Evolutionary conservation across 1,140 invertebrate species (phyloP), one percentile per base, ranked within the genome.

Genomic region (Drosophila seguyi): DNA sequence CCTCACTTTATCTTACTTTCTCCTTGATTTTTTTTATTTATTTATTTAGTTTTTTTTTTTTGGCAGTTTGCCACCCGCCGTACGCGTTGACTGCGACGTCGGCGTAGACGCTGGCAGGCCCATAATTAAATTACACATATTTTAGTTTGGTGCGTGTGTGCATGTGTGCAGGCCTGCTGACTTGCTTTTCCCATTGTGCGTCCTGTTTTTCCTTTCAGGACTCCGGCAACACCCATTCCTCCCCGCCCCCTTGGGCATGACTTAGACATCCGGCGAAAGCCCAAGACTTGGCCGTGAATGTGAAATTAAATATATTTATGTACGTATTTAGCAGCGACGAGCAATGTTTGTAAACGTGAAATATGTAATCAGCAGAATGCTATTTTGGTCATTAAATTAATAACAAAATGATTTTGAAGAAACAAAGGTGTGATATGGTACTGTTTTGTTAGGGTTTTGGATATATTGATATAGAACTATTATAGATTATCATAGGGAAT

Each of bases 101-200:
- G 76, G 52, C 48, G 69, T 39, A 34, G 76, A 29, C 42, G 52
- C 45, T 61, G 71, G 71, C 66, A 55, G 52, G 62, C 85, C 85
- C 85, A 90, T 90, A 90, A 90, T 90, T 90, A 85, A 90, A 90
- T 90, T 90, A 90, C 86, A 90, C 65, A 84, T 75, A 80, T 83
- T 75, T 55, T 59, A 45, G 52, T 68, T 63, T 39, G 36, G 53
- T 59, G 41, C 61, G 60, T 81, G 74, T 75, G 52, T 66, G 57
- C 66, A 57, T 59, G 56, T 77, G 75, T 72, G 53, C 61, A 67
- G 61, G 65, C 81, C 69, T 87, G 83, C 83, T 87, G 83, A 87
- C 83, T 87, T 87, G 85, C 85, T 75, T 81, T 88, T 84, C 77
- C 67, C 56, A 57, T 65, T 79, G 65, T 72, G 65, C 16, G 55